These are phyloP conservation scores for Zaprionus lineosus DNA, from an alignment of 2,888 invertebrate genomes.

Conservation along the genomic window DNA sequence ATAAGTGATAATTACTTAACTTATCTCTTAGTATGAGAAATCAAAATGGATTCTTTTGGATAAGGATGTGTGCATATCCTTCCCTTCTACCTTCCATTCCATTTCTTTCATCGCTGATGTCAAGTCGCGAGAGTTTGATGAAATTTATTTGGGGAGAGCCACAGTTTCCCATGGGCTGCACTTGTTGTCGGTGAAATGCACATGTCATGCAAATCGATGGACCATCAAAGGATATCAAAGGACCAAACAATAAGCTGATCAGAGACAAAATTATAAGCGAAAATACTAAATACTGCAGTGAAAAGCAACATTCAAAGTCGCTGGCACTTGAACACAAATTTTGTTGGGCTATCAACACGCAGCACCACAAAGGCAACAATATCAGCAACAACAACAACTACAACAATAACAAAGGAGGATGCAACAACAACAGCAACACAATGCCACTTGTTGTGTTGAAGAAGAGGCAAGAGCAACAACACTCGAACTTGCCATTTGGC, in stretches of 20 bases:
- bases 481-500: conserved; percentile 77
- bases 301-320: conserved; percentile 26
- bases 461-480: conserved; percentile 42
- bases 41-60: too few relatives aligned
- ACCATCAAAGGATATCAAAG: conserved; percentile 59
- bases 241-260: conserved; percentile 62
- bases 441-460: conserved; percentile 41
- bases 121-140: too few relatives aligned
- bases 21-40: too few relatives aligned
- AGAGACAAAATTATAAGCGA: conserved; percentile 44
- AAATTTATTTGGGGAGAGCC: too few relatives aligned
- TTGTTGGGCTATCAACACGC: conserved; percentile 31
- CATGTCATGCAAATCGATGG: conserved; percentile 63
- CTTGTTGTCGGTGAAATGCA: conserved; percentile 36
- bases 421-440: conserved; percentile 22
- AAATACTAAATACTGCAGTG: background rate
- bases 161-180: conserved; percentile 49
- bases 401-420: conserved; percentile 12
- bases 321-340: conserved; percentile 17
- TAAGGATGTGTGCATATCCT: too few relatives aligned
- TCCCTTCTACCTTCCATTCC: too few relatives aligned
- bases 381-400: conserved; percentile 27
- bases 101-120: too few relatives aligned
- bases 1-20: background rate
- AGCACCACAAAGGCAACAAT: too few relatives aligned